phyloP scores from a whole-genome alignment of 2,888 invertebrate genomes.

The Eurois occulta region DNA sequence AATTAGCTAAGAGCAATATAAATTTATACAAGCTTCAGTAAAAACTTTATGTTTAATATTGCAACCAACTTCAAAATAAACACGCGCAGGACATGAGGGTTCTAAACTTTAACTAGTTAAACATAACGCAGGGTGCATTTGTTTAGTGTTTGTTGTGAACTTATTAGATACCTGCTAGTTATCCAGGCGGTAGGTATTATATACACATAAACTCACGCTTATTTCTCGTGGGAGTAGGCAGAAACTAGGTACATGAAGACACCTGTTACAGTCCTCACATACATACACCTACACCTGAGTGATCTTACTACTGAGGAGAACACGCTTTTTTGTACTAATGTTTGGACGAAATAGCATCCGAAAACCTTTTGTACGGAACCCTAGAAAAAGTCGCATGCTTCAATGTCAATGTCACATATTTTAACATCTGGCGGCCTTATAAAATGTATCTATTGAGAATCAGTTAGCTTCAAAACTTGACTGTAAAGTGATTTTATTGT shows the following conservation, averaged over 20 bases:
- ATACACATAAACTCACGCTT: neutral
- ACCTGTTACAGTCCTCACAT: neutral
- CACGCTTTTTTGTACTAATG: neutral
- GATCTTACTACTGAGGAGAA: neutral
- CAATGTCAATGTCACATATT: too few relatives aligned
- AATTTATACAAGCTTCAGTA: neutral
- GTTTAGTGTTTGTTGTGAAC: constrained; percentile 9
- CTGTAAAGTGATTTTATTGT: too few relatives aligned
- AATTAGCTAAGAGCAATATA: neutral
- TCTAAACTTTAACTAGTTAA: constrained; percentile 24
- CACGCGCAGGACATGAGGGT: neutral
- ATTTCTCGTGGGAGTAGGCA: neutral
- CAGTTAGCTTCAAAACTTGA: too few relatives aligned
- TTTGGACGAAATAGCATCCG: neutral
- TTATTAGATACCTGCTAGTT: neutral
- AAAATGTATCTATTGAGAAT: too few relatives aligned
- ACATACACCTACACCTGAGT: too few relatives aligned
- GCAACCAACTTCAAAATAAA: constrained; percentile 3
- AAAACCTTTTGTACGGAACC: neutral
- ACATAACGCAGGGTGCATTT: constrained; percentile 6
- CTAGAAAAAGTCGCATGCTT: constrained; percentile 2
- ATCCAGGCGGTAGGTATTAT: neutral
- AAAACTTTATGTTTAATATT: neutral
- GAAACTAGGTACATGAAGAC: neutral
- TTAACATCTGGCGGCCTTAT: too few relatives aligned